Evolutionary conservation across 2,888 invertebrate genomes (phyloP).

Genomic region (Rhodophaea formosa): DNA sequence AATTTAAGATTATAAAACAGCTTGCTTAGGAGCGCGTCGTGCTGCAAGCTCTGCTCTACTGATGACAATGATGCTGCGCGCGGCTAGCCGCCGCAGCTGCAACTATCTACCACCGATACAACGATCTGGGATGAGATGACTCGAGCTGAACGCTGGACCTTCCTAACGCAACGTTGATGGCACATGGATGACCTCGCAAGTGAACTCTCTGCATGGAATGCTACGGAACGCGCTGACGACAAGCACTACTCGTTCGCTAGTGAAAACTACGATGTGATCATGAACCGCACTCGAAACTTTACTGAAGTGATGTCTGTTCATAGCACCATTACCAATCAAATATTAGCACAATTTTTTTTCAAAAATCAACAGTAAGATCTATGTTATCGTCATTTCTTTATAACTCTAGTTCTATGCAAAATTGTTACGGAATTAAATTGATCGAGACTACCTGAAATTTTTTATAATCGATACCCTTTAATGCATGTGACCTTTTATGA

Average conservation of each 20-base stretch:
- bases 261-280: constrained; percentile 62
- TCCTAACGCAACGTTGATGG: constrained; percentile 50
- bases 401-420: constrained; percentile 60
- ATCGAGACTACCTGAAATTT: constrained; percentile 51
- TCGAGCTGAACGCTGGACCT: constrained; percentile 22
- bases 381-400: constrained; percentile 59
- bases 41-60: constrained; percentile 66
- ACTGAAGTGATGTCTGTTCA: constrained; percentile 52
- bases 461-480: constrained; percentile 45
- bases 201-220: constrained; percentile 44
- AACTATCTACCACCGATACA: constrained; percentile 41
- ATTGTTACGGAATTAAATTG: constrained; percentile 54
- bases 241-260: constrained; percentile 66
- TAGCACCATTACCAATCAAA: constrained; percentile 74
- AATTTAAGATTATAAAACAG: constrained; percentile 32
- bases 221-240: constrained; percentile 48
- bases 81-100: constrained; percentile 31
- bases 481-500: constrained; percentile 58
- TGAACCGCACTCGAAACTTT: constrained; percentile 52
- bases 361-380: constrained; percentile 61
- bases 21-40: constrained; percentile 68
- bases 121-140: constrained; percentile 47
- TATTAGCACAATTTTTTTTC: constrained; percentile 54
- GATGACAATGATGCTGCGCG: constrained; percentile 41
- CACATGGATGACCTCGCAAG: constrained; percentile 59